These are phyloP conservation scores for Epinephelus awoara DNA, from an alignment of 2,797 vertebrate genomes.

Conservation along the genomic window DNA sequence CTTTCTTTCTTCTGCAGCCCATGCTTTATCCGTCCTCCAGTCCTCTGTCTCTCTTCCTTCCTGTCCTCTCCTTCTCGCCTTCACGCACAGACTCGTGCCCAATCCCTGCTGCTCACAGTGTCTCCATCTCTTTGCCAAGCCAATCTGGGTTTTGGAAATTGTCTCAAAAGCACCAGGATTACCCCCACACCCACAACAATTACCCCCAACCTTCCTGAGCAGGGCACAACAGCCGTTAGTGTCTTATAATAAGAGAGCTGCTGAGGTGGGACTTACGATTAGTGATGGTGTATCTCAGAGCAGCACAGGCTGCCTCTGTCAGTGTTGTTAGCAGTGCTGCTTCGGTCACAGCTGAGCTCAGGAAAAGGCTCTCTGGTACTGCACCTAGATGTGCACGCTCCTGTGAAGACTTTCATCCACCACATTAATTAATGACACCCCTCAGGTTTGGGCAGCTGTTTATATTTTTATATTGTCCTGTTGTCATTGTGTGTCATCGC, in stretches of 20 bases:
- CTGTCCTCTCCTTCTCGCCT: conserved; percentile 5
- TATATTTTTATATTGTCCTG: conserved; percentile 8
- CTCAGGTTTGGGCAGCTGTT: conserved; percentile 1
- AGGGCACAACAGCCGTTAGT: conserved; percentile 44
- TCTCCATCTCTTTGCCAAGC: conserved; percentile 62
- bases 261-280: conserved; percentile 62
- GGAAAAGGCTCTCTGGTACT: conserved; percentile 8
- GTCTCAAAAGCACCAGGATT: conserved; percentile 60
- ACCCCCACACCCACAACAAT: conserved; percentile 61
- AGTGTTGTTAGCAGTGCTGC: conserved; percentile 22
- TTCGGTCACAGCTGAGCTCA: conserved; percentile 35
- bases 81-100: conserved; percentile 36
- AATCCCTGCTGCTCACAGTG: conserved; percentile 52
- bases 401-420: background rate
- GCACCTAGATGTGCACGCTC: conserved; percentile 5
- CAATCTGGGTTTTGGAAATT: conserved; percentile 64
- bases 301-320: conserved; percentile 13
- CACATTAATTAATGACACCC: conserved; percentile 15
- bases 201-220: conserved; percentile 59
- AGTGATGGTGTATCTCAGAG: conserved; percentile 42
- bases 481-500: conserved; percentile 29
- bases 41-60: conserved; percentile 12
- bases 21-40: conserved; percentile 48
- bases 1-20: conserved; percentile 49
- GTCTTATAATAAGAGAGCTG: conserved; percentile 45